Percentiles rank a stretch among this genome's conserved stretches.
Conservation (phyloP, 2,113 vertebrate species). For the sheep (Ovis aries) region DNA sequence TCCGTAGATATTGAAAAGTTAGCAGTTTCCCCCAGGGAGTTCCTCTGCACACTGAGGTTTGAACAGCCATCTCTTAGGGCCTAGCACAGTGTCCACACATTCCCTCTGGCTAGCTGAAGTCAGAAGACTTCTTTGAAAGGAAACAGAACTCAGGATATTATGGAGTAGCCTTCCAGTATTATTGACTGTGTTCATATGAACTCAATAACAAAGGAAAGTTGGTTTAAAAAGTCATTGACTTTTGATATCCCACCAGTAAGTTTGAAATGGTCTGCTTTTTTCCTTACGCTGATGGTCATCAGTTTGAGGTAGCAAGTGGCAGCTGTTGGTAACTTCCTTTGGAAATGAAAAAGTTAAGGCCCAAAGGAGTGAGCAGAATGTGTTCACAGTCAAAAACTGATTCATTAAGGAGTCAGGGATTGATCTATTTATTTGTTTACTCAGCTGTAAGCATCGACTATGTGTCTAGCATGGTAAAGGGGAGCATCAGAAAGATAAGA, state of each 20-base stretch:
- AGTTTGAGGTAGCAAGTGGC: not conserved
- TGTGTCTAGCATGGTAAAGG: not conserved
- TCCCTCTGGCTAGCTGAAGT: not conserved
- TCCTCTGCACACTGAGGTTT: not conserved
- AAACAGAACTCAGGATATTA: not conserved
- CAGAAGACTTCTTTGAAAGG: not conserved
- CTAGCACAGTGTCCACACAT: not conserved
- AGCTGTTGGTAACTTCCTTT: not conserved
- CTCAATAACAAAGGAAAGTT: not conserved
- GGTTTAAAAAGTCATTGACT: not conserved
- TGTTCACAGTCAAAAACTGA: not conserved
- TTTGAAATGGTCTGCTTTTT: not conserved
- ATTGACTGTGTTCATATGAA: not conserved
- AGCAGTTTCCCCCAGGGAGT: not conserved
- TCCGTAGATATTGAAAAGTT: not conserved
- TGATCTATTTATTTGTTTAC: not conserved
- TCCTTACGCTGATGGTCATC: not conserved
- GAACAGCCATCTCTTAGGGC: not conserved
- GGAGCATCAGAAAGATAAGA: not conserved
- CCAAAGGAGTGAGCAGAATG: not conserved
- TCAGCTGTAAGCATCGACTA: not conserved
- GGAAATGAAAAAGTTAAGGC: not conserved
- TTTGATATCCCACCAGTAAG: not conserved
- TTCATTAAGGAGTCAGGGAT: not conserved
- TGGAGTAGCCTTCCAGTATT: not conserved